Conservation (phyloP, 2,113 vertebrate genomes). For the Limanda limanda region DNA sequence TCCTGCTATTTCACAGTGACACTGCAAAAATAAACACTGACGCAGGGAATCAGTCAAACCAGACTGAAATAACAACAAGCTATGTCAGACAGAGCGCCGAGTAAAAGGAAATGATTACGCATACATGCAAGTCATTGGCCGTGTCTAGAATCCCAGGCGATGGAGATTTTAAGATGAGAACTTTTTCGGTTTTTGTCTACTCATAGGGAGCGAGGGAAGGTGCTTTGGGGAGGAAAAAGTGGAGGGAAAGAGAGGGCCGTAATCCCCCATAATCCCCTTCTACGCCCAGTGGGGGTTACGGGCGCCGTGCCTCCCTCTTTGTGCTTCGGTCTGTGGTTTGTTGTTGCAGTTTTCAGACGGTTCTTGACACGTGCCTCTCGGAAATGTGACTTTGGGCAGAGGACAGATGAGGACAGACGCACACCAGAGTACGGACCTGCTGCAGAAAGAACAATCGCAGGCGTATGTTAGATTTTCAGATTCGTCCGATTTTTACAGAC, state of each 20-base stretch:
- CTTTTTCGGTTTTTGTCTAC: slow-evolving; percentile 17
- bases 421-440: background rate
- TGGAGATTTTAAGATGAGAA: slow-evolving; percentile 4
- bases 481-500: too few species aligned
- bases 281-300: slow-evolving; percentile 14
- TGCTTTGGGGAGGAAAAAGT: slow-evolving; percentile 63
- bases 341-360: slow-evolving; percentile 43
- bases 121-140: background rate
- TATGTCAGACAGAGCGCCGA: background rate
- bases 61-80: background rate
- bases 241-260: slow-evolving; percentile 43
- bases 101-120: background rate
- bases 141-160: background rate
- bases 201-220: slow-evolving; percentile 6
- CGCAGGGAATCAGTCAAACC: slow-evolving; percentile 15
- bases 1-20: background rate
- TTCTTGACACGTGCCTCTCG: background rate
- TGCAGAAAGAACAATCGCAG: too few species aligned
- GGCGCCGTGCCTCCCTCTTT: slow-evolving; percentile 3
- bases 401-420: slow-evolving; percentile 33
- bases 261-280: slow-evolving; percentile 66
- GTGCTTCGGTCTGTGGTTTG: slow-evolving; percentile 24
- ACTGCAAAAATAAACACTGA: background rate
- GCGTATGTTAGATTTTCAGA: too few species aligned
- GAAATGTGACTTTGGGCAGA: slow-evolving; percentile 28